Evolutionary conservation across 2,797 vertebrate genomes (phyloP).

Genomic region (Alosa sapidissima): DNA sequence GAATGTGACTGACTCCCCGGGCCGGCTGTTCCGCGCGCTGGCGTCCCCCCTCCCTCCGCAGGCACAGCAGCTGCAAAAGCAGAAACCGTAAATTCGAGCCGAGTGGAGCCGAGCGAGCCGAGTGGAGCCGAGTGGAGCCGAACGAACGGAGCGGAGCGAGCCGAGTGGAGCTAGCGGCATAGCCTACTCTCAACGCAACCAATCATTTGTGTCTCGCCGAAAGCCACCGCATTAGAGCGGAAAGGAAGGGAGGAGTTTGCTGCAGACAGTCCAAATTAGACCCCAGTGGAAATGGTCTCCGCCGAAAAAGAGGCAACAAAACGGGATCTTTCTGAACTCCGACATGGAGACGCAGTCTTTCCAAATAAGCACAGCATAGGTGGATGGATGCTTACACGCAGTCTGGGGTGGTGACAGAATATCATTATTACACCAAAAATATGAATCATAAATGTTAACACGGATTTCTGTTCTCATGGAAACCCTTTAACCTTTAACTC

Average conservation of each 20-base stretch:
- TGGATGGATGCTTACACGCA: too few relatives aligned
- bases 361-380: too few relatives aligned
- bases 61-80: slow-evolving; percentile 76
- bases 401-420: too few relatives aligned
- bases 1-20: slow-evolving; percentile 95
- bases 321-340: not conserved
- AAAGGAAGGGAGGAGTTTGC: slow-evolving; percentile 54
- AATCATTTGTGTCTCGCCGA: slow-evolving; percentile 21
- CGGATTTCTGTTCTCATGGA: too few relatives aligned
- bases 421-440: too few relatives aligned
- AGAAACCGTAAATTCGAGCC: slow-evolving; percentile 44
- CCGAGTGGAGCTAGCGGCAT: too few relatives aligned
- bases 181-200: slow-evolving; percentile 6
- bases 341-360: not conserved
- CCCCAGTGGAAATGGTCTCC: slow-evolving; percentile 29
- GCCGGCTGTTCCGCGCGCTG: slow-evolving; percentile 88
- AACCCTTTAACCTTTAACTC: too few relatives aligned
- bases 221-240: slow-evolving; percentile 47
- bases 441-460: too few relatives aligned
- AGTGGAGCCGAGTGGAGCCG: not conserved
- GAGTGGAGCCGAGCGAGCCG: slow-evolving; percentile 25
- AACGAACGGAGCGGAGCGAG: slow-evolving; percentile 38
- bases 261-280: slow-evolving; percentile 47
- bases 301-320: not conserved
- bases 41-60: slow-evolving; percentile 79